A percentile compares a stretch with the other conserved stretches of the same genome.
Evolutionary conservation across 2,113 vertebrate species (phyloP).

Genomic region (Pelecanoides urinatrix): DNA sequence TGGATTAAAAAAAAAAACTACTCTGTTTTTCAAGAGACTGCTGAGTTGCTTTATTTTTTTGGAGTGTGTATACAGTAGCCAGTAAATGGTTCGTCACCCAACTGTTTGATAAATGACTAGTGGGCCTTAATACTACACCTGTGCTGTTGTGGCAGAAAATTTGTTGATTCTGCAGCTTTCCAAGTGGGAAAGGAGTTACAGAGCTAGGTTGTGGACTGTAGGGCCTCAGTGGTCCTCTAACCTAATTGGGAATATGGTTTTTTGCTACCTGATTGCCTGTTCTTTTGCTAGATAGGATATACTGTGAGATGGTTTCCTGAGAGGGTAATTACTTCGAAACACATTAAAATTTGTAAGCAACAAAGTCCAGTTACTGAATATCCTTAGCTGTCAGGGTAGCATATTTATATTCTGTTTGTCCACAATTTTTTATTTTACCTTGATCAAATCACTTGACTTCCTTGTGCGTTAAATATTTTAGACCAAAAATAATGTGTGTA

Average conservation of each 20-base stretch:
- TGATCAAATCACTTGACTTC: background rate
- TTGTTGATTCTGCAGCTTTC: slow-evolving; percentile 17
- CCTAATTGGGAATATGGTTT: background rate
- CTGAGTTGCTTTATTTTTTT: background rate
- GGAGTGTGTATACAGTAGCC: background rate
- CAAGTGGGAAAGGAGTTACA: background rate
- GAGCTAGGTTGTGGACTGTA: background rate
- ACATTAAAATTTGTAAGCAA: background rate
- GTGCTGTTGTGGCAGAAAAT: slow-evolving; percentile 17
- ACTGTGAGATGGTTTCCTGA: background rate
- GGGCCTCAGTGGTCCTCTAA: background rate
- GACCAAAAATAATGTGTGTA: too few relatives aligned
- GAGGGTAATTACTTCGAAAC: background rate
- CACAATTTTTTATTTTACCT: background rate
- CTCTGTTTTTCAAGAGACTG: background rate
- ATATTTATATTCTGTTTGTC: accelerated
- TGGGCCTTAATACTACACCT: slow-evolving; percentile 12
- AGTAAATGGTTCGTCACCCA: background rate
- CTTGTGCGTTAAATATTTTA: background rate
- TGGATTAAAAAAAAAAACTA: background rate
- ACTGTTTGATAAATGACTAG: slow-evolving; percentile 27
- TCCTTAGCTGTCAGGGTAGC: background rate
- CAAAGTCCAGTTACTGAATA: background rate
- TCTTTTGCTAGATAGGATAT: background rate
- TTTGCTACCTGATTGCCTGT: background rate